Percentiles rank a stretch among this genome's conserved stretches.
These are phyloP conservation scores for Tychaedon coryphoeus DNA, from an alignment of 2,113 vertebrate genomes.

Conservation along the genomic window DNA sequence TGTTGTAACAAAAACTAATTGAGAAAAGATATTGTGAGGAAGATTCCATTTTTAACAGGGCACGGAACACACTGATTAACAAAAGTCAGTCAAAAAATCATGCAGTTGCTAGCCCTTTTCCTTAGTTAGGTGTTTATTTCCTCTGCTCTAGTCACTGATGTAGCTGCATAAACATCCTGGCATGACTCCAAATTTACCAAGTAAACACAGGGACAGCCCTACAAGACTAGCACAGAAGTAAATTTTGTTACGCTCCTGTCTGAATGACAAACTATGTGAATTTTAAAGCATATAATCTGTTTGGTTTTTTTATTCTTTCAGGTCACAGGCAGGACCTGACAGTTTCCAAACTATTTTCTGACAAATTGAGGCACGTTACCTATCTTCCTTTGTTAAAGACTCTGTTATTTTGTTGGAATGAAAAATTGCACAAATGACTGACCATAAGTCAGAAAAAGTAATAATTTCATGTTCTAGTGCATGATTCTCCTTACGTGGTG, in stretches of 20 bases:
- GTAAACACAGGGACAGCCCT: background rate
- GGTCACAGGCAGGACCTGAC: background rate
- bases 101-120: background rate
- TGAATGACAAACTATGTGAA: background rate
- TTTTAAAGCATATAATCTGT: background rate
- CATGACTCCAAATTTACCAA: background rate
- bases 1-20: background rate
- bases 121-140: background rate
- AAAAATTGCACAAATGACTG: background rate
- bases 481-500: fast-evolving
- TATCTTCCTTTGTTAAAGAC: background rate
- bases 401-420: background rate
- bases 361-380: background rate
- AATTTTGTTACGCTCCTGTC: background rate
- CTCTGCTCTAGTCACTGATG: background rate
- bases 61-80: background rate
- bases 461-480: background rate
- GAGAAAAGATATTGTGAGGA: background rate
- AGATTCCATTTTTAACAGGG: background rate
- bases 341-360: background rate
- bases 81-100: background rate
- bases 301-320: background rate
- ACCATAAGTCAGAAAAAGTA: background rate
- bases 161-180: background rate
- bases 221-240: background rate